Percentiles rank a stretch among this genome's conserved stretches.
phyloP scores from a whole-genome alignment of 2,113 vertebrate genomes.

The Leptosomus discolor region DNA sequence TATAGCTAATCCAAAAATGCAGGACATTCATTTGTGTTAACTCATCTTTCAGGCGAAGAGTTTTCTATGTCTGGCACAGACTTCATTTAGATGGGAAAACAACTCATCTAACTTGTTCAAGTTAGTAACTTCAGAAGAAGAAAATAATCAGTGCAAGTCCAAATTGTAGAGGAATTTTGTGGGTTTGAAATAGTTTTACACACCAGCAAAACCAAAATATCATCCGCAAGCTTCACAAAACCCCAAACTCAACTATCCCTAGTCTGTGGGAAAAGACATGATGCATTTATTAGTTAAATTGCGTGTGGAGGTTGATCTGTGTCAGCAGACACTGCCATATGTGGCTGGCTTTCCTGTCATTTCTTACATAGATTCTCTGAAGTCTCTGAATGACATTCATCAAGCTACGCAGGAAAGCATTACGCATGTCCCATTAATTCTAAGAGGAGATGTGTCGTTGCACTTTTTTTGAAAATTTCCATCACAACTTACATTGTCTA shows the following conservation, averaged over 20 bases:
- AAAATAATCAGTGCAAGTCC: neutral
- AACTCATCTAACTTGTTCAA: neutral
- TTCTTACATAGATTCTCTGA: constrained; percentile 1
- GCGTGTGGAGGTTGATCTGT: neutral
- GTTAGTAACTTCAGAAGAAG: neutral
- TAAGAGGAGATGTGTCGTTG: neutral
- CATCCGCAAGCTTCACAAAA: neutral
- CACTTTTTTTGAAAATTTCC: neutral
- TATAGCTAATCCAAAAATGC: neutral
- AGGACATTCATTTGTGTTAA: neutral
- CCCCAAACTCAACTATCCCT: neutral
- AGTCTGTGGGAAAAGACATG: neutral
- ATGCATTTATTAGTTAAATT: neutral
- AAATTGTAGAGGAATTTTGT: neutral
- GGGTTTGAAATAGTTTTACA: neutral
- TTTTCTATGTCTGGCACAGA: neutral
- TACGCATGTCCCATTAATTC: neutral
- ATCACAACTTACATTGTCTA: neutral
- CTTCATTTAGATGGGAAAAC: neutral
- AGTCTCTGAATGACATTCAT: neutral
- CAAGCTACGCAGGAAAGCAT: neutral
- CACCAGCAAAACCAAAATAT: neutral
- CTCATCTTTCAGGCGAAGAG: neutral
- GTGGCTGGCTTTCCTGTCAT: neutral
- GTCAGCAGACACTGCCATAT: neutral